Evolutionary conservation across 2,888 invertebrate species (phyloP).

Genomic region (Troilus luridus): DNA sequence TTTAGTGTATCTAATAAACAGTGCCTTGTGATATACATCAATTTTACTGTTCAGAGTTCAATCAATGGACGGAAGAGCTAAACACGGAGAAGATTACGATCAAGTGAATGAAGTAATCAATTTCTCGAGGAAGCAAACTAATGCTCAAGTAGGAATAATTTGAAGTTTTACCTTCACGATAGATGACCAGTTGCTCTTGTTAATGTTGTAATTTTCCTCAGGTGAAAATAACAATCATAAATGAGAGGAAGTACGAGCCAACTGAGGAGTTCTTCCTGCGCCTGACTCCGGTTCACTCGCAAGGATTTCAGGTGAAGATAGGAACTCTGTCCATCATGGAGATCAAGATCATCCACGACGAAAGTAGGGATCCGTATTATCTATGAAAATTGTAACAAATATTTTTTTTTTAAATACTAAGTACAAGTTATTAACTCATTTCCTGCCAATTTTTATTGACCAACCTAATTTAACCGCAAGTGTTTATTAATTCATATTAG

Average conservation of each 20-base stretch:
- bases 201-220: conserved; percentile 51
- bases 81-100: conserved; percentile 72
- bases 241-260: conserved; percentile 75
- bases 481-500: too few species aligned
- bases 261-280: conserved; percentile 75
- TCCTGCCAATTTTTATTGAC: neutral
- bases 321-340: conserved; percentile 73
- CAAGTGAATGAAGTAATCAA: conserved; percentile 71
- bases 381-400: too few species aligned
- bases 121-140: conserved; percentile 67
- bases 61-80: conserved; percentile 74
- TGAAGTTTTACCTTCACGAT: neutral
- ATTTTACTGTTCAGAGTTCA: conserved; percentile 69
- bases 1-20: neutral
- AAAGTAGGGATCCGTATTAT: conserved; percentile 69
- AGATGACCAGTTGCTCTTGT: neutral
- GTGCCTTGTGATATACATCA: neutral
- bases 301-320: conserved; percentile 68
- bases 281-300: conserved; percentile 68
- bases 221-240: conserved; percentile 71
- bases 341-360: conserved; percentile 74
- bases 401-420: too few species aligned
- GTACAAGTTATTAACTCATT: too few species aligned
- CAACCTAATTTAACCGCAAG: too few species aligned
- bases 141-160: neutral